Evolutionary conservation across 2,113 vertebrate genomes (phyloP), one percentile per base, ranked within the genome.

Genomic region (Nothobranchius kuhntae): DNA sequence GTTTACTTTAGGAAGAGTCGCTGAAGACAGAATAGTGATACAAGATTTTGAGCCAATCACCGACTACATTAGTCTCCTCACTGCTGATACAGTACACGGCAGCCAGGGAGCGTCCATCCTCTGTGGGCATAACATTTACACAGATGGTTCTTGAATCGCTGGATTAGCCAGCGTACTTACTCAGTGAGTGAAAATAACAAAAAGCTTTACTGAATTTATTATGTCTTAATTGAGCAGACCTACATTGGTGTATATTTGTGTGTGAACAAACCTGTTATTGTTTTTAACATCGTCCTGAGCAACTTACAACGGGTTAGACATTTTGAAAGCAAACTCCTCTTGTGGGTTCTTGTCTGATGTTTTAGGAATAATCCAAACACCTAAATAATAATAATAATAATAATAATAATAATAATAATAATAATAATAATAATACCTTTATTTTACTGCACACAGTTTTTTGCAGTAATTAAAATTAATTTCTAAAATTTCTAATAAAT

Each of bases 71-170:
- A 57, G 58, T 66, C 63, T 51, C 73, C 59, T 48, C 73, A 63
- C 70, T 85, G 86, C 72, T 74, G 82, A 84, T 87, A 86, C 71
- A 87, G 81, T 73, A 11, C 64, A 81, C 36, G 70, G 80, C 77
- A 90, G 79, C 60, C 57, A 71, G 52, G 56, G 69, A 83, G 67
- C 80, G 71, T 82, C 66, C 76, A 61, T 87, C 85, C 84, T 89
- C 85, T 80, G 70, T 69, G 74, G 86, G 78, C 81, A 86, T 71
- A 54, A 17, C 30, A 88, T 92, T 93, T 89, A 90, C 88, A 92
- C 93, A 94, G 91, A 93, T 92, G 92, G 86, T 92, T 92, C 88
- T 91, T 83, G 85, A 93, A 89, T 80, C 53, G 44, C 17, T 47
- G 86, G 91, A 90, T 93, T 91, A 92, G 72, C 77, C 61, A 87